Conservation (phyloP, 64 coral and sea anemone species). For the Pocillopora verrucosa region DNA sequence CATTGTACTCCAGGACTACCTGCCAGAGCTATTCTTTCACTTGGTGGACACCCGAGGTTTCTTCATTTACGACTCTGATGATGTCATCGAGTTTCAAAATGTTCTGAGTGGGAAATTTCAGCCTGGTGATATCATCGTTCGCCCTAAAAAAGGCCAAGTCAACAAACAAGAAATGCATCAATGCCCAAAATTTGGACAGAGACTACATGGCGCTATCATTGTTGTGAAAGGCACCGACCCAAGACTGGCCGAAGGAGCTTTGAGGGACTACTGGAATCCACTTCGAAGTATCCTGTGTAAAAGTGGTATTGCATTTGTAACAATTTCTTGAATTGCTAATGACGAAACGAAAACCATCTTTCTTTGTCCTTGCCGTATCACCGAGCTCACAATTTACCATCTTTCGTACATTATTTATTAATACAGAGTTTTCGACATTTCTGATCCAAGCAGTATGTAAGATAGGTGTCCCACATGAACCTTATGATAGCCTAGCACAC, state of each 20-base stretch:
- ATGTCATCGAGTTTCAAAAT: constrained; percentile 37
- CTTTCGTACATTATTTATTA: too few relatives aligned
- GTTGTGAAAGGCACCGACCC: constrained; percentile 48
- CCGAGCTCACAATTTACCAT: too few relatives aligned
- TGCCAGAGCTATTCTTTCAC: constrained; percentile 54
- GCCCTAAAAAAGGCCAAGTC: not conserved
- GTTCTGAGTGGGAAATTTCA: constrained; percentile 45
- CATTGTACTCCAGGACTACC: constrained; percentile 63
- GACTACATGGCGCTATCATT: constrained; percentile 58
- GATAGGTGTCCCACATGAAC: too few relatives aligned
- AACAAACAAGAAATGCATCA: not conserved
- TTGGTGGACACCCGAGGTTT: constrained; percentile 69
- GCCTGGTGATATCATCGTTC: constrained; percentile 46
- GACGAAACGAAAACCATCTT: too few relatives aligned
- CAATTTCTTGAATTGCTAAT: too few relatives aligned
- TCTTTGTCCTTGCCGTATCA: too few relatives aligned
- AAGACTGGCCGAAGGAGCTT: constrained; percentile 24
- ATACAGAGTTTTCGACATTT: too few relatives aligned
- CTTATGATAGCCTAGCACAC: too few relatives aligned
- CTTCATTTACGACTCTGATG: constrained; percentile 53
- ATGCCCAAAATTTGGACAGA: not conserved
- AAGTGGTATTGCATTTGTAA: constrained; percentile 22
- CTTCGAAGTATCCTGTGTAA: constrained; percentile 23
- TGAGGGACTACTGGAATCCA: constrained; percentile 53
- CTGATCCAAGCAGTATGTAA: too few relatives aligned